Evolutionary conservation across 2,888 invertebrate genomes (phyloP), one percentile per base, ranked within the genome.

Genomic region (Drosophila putrida): DNA sequence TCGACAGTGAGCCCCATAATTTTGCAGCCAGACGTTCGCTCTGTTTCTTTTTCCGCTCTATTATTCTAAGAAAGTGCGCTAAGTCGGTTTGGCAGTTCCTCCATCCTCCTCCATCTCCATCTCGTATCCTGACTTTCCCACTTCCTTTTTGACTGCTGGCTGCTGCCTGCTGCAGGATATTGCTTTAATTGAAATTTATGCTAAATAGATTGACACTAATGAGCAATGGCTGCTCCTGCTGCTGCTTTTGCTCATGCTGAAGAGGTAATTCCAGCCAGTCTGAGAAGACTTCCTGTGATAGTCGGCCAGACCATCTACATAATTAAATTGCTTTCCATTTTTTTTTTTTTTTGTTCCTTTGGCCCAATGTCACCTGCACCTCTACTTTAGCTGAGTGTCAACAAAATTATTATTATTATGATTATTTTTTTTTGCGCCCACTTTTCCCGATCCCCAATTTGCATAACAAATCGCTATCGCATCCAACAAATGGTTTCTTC

Each of bases 161-260:
- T 53, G 59, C 46, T 72, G 78, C 69, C 85, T 71, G 80, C 84
- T 88, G 80, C 83, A 77, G 88, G 83, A 88, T 85, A 85, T 89
- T 76, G 77, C 85, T 88, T 88, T 89, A 88, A 88, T 88, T 88
- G 86, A 89, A 88, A 88, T 89, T 88, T 88, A 88, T 88, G 88
- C 88, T 89, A 85, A 88, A 89, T 88, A 89, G 88, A 88, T 88
- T 86, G 87, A 83, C 87, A 85, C 84, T 85, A 85, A 85, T 85
- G 84, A 85, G 84, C 88, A 77, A 77, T 88, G 83, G 83, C 86
- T 82, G 71, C 80, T 59, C 46, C 51, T 57, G 49, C 66, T 28
- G 41, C 50, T 41, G 28, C 27, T 47, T 9, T 55, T 39, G 51
- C 49, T 63, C 6, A 41, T 13, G 41, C 33, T 60, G 61, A 53